Base-by-base conservation (phyloP, 2,888 invertebrate species). In the Euzophera pinguis region DNA sequence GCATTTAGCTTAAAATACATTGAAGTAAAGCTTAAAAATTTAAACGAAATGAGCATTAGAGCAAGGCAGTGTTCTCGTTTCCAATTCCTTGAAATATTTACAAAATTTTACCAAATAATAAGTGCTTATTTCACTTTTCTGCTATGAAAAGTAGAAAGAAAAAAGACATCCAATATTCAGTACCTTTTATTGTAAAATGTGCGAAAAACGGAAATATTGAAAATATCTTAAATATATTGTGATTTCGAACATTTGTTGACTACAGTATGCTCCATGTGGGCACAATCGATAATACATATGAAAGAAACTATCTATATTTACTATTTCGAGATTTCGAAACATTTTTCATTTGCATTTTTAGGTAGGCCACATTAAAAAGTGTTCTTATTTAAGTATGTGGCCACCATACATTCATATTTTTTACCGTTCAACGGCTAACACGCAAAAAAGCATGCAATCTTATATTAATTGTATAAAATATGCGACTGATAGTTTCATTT, bases 61-160 rank as follows among this genome's bases (percentile, higher is more conserved):
- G 37, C 55, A 61, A 58, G 68, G 69, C 70, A 71, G 69, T 70
- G 63, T 55, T 47, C 37, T 41, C 9, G 32, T 50, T 16, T 37
- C 17, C 10, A 32, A 62, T 60, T 61, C 58, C 54, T 55, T 38
- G 56, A 16, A 47, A 43, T 57, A 60, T 60, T 52, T 58, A 58
- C 60, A 58, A 50, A 35, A 45, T 35, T 1, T 51, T 29, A 8
- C 14, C n/a, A 22, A 47, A 34, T 37, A 17, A 22, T 32, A 32
- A 27, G 27, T 41, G 16, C 56, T 60, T 62, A 53, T 39, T 49
- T 50, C 56, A 58, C 53, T 61, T 61, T 63, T 56, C 57, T 53
- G 38, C 48, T 10, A 62, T 59, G 43, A 60, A 52, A 32, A 14
- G 32, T 66, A 72, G 70, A 73, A 67, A 73, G 69, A 67, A 57